Evolutionary conservation across 2,888 invertebrate species (phyloP).

Genomic region (Dicyrtoma fusca): DNA sequence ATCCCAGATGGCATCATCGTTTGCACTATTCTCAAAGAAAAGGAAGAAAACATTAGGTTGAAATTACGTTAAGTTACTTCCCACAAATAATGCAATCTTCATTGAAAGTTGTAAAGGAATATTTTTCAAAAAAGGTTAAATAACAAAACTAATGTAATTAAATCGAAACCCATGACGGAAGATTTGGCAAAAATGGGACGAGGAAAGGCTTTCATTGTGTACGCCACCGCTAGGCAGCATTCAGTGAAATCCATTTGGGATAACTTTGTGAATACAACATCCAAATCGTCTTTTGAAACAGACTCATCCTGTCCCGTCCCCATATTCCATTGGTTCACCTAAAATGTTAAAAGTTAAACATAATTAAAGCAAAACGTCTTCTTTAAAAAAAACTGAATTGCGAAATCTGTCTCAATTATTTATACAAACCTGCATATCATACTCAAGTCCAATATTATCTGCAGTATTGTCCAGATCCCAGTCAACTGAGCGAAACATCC

Average conservation of each 20-base stretch:
- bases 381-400: not conserved
- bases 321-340: constrained; percentile 34
- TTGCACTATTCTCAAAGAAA: too few species aligned
- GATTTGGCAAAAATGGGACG: constrained; percentile 38
- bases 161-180: constrained; percentile 18
- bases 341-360: constrained; percentile 1
- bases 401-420: not conserved
- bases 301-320: constrained; percentile 33
- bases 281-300: constrained; percentile 42
- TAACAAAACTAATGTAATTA: not conserved
- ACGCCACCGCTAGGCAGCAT: constrained; percentile 54
- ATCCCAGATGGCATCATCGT: constrained; percentile 39
- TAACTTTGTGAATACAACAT: constrained; percentile 44
- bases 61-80: too few species aligned
- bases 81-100: too few species aligned
- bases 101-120: too few species aligned
- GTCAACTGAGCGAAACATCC: constrained; percentile 53
- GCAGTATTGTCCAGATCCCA: constrained; percentile 44
- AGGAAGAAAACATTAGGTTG: too few species aligned
- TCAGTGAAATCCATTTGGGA: constrained; percentile 44
- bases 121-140: not conserved
- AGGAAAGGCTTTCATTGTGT: constrained; percentile 53
- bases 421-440: constrained; percentile 38
- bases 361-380: not conserved
- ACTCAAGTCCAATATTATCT: constrained; percentile 52